A percentile compares a stretch with the other conserved stretches of the same genome.
phyloP scores from a whole-genome alignment of 2,797 vertebrate genomes.

The Clamator glandarius region DNA sequence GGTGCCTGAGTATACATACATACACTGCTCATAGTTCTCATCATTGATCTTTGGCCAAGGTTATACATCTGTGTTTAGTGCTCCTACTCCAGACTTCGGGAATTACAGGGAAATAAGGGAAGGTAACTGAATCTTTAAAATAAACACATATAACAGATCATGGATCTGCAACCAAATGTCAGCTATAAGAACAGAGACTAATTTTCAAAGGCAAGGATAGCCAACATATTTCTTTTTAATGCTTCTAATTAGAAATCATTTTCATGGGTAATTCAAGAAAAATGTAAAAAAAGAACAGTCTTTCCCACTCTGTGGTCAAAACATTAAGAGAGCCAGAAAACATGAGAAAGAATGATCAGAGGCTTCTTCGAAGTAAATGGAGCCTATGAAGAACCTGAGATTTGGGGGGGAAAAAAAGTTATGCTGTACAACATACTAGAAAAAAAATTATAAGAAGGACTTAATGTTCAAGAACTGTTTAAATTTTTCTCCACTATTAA shows the following conservation, averaged over 20 bases:
- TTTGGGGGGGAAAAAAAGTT: neutral
- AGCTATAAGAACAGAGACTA: neutral
- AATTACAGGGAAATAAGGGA: neutral
- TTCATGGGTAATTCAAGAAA: neutral
- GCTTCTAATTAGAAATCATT: neutral
- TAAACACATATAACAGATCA: neutral
- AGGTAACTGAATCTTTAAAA: neutral
- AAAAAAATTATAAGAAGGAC: neutral
- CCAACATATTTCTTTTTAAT: neutral
- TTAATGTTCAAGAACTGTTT: neutral
- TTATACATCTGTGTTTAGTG: neutral
- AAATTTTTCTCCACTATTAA: neutral
- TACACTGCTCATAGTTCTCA: neutral
- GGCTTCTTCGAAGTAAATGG: neutral
- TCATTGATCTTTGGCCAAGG: neutral
- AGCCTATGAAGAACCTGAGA: neutral
- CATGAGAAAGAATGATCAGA: neutral
- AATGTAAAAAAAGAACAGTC: neutral
- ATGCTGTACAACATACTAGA: neutral
- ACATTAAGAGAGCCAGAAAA: neutral
- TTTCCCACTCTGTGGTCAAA: neutral
- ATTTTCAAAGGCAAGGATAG: constrained; percentile 21
- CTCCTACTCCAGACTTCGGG: neutral
- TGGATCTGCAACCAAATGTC: neutral
- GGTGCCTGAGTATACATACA: neutral